phyloP scores from a whole-genome alignment of 2,888 invertebrate species.

The Isotomurus palustris region DNA sequence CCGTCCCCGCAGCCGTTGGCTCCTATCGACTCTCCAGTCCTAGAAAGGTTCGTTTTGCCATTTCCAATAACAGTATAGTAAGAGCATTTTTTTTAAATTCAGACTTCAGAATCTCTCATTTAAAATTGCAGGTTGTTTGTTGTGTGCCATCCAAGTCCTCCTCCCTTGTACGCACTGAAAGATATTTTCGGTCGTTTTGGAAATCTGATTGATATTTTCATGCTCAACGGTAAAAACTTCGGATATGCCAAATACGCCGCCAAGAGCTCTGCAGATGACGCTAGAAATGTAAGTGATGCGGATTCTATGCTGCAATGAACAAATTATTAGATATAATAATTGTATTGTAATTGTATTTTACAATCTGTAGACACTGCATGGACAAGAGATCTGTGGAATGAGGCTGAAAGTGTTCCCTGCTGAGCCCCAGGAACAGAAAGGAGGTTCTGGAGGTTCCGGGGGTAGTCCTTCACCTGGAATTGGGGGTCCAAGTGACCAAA shows the following conservation, averaged over 20 bases:
- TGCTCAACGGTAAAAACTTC: conserved; percentile 82
- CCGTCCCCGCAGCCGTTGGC: conserved; percentile 62
- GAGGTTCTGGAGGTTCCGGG: conserved; percentile 26
- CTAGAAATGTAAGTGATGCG: conserved; percentile 61
- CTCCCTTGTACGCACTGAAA: conserved; percentile 70
- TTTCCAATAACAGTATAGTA: not conserved
- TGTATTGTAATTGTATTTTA: not conserved
- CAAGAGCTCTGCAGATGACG: conserved; percentile 67
- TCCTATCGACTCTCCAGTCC: conserved; percentile 51
- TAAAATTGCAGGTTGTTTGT: conserved; percentile 52
- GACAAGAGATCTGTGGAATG: conserved; percentile 80
- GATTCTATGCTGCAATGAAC: not conserved
- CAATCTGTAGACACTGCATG: conserved; percentile 61
- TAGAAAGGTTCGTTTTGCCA: no score
- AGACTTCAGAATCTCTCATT: conserved; percentile 3
- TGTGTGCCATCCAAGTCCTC: conserved; percentile 60
- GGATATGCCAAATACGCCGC: conserved; percentile 85
- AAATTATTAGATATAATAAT: not conserved
- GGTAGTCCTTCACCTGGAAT: conserved; percentile 27
- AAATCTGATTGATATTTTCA: conserved; percentile 81
- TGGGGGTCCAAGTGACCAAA: conserved; percentile 33
- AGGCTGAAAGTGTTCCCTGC: conserved; percentile 84
- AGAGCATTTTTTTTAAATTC: not conserved
- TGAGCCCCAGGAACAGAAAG: conserved; percentile 55
- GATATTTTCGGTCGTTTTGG: conserved; percentile 90